A percentile compares a stretch with the other conserved stretches of the same genome.
These are phyloP conservation scores for Ormyrus nitidulus DNA, from an alignment of 2,888 invertebrate species.

Conservation along the genomic window DNA sequence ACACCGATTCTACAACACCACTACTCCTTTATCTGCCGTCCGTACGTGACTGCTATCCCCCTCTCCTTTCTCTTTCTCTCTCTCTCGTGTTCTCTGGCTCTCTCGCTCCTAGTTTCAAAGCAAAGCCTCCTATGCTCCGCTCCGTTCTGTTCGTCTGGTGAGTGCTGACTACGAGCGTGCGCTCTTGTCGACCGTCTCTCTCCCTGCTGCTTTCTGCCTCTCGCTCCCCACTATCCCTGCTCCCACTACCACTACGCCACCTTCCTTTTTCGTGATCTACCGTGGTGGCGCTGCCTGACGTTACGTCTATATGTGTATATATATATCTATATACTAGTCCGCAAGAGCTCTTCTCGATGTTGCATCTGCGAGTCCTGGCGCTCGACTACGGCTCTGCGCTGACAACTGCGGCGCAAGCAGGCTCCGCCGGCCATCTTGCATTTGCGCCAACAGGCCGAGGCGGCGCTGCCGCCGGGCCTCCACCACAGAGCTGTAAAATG, in stretches of 20 bases:
- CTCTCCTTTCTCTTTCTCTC: conserved; percentile 11
- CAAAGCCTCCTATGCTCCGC: background rate
- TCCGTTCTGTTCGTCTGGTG: background rate
- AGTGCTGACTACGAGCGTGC: background rate
- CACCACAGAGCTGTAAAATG: no score
- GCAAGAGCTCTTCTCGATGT: conserved; percentile 10
- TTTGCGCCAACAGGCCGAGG: background rate
- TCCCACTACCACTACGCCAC: no score
- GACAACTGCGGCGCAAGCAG: conserved; percentile 62
- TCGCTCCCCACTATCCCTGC: no score
- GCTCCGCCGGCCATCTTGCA: conserved; percentile 76
- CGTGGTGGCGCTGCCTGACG: background rate
- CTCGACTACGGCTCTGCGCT: conserved; percentile 43
- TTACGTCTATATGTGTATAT: background rate
- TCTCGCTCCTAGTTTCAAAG: background rate
- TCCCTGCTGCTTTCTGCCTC: background rate
- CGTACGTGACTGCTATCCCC: background rate
- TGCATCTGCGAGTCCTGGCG: conserved; percentile 47
- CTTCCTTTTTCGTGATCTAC: no score
- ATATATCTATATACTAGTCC: background rate
- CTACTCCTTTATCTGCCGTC: conserved; percentile 17
- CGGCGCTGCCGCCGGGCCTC: background rate
- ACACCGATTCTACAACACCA: background rate
- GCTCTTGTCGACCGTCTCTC: background rate
- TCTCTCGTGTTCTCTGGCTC: conserved; percentile 13